Base-by-base conservation (phyloP, 2,113 vertebrate genomes). In the Onychostoma macrolepis region DNA sequence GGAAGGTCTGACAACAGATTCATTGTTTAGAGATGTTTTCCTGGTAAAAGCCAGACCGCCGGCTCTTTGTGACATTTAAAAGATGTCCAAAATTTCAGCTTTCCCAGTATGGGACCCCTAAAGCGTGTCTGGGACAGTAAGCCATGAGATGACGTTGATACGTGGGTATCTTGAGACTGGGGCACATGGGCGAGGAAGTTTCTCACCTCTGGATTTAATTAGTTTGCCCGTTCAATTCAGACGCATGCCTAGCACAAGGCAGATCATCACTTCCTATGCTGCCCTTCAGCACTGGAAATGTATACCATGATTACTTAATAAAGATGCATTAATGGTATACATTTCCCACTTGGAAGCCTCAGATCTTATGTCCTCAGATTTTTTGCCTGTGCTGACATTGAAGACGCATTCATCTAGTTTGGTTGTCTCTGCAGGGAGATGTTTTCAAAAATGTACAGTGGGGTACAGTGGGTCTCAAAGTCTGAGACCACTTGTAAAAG, bases 181-280 rank as follows among this genome's bases (percentile, higher is more conserved):
- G 43, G 30, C 43, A 10, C 36, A 43, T 24, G 50, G 83, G 85
- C 33, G 80, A 79, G 19, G 41, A 84, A 80, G 83, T 86, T 86
- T 87, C 65, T 86, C 80, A 86, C 81, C 71, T 48, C 38, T 69
- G 61, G 77, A 83, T 87, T 87, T 38, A 56, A 83, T 86, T 78
- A 43, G 53, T 80, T 83, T 76, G 17, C 33, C 36, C 1, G 8
- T 72, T 33, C 8, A 69, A 67, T 36, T 84, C 85, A 87, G 19
- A 38, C 13, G 30, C 78, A 87, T 79, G 12, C 45, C 56, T 13
- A 67, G 24, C 61, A 85, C 45, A 24, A 63, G 43, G 36, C 67
- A 75, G 45, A 65, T 71, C 76, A 86, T 86, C 85, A 81, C 87
- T 26, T 67, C 30, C 36, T 56, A 71, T 0, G 21, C 28, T 74